Evolutionary conservation across 2,797 vertebrate genomes (phyloP).

Genomic region (Tadarida brasiliensis): DNA sequence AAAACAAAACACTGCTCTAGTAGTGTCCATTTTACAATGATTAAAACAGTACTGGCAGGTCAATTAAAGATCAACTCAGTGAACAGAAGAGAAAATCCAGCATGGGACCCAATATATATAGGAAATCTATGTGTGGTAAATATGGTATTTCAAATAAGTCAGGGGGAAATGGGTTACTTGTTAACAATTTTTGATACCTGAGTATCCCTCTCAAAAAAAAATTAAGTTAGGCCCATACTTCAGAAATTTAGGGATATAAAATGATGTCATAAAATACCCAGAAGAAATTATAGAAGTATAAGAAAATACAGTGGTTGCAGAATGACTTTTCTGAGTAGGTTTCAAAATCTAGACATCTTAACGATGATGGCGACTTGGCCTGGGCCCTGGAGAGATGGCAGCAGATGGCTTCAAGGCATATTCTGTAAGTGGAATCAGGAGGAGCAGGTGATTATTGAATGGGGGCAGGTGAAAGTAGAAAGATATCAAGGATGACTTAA

Average conservation of each 20-base stretch:
- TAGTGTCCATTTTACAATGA: neutral
- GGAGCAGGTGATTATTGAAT: neutral
- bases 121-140: neutral
- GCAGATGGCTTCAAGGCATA: neutral
- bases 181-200: neutral
- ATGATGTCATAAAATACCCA: neutral
- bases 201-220: neutral
- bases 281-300: neutral
- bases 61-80: conserved; percentile 14
- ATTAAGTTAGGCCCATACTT: neutral
- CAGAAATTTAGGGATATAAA: neutral
- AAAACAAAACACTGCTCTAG: no score
- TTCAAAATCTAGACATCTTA: neutral
- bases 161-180: neutral
- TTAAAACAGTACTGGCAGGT: neutral
- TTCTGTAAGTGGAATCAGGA: neutral
- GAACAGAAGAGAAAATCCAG: neutral
- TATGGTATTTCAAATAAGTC: neutral
- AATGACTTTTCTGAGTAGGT: neutral
- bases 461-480: neutral
- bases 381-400: neutral
- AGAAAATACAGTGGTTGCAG: neutral
- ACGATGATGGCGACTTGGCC: neutral
- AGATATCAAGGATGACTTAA: neutral
- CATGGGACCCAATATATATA: neutral